A percentile compares a stretch with the other conserved stretches of the same genome.
phyloP scores from a whole-genome alignment of 2,113 vertebrate species.

The Oreocharis arfaki region DNA sequence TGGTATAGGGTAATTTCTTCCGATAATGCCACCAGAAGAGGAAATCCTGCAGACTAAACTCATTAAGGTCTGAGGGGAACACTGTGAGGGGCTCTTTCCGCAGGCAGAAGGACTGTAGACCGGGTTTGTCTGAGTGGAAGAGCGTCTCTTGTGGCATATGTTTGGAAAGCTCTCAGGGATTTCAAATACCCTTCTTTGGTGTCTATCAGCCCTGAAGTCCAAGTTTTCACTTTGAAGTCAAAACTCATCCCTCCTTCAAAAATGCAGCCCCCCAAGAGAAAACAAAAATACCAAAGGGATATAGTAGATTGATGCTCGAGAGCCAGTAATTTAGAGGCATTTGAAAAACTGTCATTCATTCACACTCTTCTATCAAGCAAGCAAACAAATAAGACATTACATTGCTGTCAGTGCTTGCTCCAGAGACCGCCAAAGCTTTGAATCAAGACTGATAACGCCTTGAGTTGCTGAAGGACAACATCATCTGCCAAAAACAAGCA shows the following conservation, averaged over 20 bases:
- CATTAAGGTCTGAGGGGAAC: slow-evolving; percentile 74
- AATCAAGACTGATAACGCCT: neutral
- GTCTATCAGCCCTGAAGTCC: neutral
- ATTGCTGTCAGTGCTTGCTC: neutral
- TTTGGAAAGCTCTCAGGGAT: neutral
- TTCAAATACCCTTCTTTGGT: neutral
- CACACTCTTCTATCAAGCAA: neutral
- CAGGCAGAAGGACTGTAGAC: neutral
- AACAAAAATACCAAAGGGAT: neutral
- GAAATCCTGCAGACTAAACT: slow-evolving; percentile 86
- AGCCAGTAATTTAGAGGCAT: neutral
- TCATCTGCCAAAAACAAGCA: neutral
- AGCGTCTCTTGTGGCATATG: neutral
- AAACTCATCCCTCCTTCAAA: neutral
- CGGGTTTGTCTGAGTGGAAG: neutral
- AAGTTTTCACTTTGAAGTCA: neutral
- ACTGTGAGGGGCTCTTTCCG: slow-evolving; percentile 15
- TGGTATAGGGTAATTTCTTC: slow-evolving; percentile 74
- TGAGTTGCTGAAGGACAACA: neutral
- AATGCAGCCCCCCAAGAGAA: neutral
- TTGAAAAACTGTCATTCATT: neutral
- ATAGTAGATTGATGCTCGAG: neutral
- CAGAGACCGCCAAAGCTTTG: neutral
- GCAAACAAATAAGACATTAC: neutral
- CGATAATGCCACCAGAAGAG: slow-evolving; percentile 80